Evolutionary conservation across 2,797 vertebrate genomes (phyloP), one percentile per base, ranked within the genome.

Genomic region (Hydrophis major): DNA sequence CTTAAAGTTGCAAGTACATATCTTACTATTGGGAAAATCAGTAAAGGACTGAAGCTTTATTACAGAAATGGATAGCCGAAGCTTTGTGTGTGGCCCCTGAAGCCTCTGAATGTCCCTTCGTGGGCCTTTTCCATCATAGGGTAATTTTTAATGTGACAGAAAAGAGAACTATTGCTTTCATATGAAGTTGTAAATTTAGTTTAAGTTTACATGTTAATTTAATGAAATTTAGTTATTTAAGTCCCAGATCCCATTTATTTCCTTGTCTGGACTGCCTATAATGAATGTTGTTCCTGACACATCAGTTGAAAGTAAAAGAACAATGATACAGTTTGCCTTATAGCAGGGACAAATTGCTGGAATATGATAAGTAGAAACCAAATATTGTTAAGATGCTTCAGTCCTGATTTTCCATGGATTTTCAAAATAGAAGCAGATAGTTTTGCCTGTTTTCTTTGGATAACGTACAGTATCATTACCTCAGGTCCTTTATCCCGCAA

Each of bases 321-420:
- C 7, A 16, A 32, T 18, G 66, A 14, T 7, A 32, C 32, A 37
- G 28, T n/a, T 69, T 69, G 63, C 63, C 63, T 32, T n/a, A 28
- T 61, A 86, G 27, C 16, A 22, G 42, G 14, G 59, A 89, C 56
- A 53, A 86, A 90, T 66, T 66, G n/a, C 42, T 93, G 92, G 47
- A 6, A 27, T 90, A 74, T n/a, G 56, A 83, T 83, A 89, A 59
- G 86, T 87, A n/a, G 61, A 93, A 90, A 78, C 61, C 88, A 90
- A 90, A 47, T 27, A 90, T 69, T 50, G 12, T 60, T 74, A 59
- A 93, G 7, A 13, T 13, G 27, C 27, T 69, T 50, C 50, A 61
- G 1, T 87, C 16, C 27, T 90, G 32, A 56, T 47, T 83, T 87
- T 28, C 3, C 4, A 56, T n/a, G 32, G 16, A 12, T 87, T 89